phyloP scores from a whole-genome alignment of 2,113 vertebrate species.

The Xyliphius kryptos region DNA sequence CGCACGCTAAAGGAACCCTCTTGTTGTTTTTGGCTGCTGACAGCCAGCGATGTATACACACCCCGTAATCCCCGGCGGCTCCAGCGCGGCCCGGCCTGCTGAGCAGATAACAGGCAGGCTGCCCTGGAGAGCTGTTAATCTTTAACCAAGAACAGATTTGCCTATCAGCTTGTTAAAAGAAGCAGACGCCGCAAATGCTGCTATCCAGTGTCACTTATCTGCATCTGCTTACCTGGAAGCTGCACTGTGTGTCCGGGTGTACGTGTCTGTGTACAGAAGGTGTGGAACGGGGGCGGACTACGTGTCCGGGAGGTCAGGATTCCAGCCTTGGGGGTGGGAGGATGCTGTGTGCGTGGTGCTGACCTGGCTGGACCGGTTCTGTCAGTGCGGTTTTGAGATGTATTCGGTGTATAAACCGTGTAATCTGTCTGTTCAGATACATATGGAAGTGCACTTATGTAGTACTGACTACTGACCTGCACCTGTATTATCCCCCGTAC shows the following conservation, averaged over 20 bases:
- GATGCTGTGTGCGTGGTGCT: not conserved
- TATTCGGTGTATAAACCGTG: too few species aligned
- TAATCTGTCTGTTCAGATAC: too few species aligned
- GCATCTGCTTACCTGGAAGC: constrained; percentile 39
- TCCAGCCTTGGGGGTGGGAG: constrained; percentile 14
- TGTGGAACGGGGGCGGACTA: not conserved
- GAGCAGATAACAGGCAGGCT: constrained; percentile 61
- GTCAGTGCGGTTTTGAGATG: constrained; percentile 16
- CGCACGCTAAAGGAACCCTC: too few species aligned
- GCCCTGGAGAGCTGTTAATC: constrained; percentile 62
- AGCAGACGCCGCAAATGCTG: constrained; percentile 45
- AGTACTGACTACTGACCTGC: too few species aligned
- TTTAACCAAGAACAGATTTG: constrained; percentile 73
- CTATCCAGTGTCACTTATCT: constrained; percentile 55
- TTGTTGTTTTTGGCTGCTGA: too few species aligned
- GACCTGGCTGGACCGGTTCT: constrained; percentile 30
- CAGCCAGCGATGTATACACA: constrained; percentile 8
- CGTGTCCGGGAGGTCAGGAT: constrained; percentile 1
- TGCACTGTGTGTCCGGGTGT: not conserved
- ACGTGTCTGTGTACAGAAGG: not conserved
- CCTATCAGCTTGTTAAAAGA: constrained; percentile 72
- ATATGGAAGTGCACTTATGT: too few species aligned
- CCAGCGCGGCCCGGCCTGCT: constrained; percentile 55
- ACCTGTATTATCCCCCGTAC: too few species aligned
- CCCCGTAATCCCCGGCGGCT: constrained; percentile 61